These are phyloP conservation scores for Symphodus melops DNA, from an alignment of 2,113 vertebrate genomes.

Conservation along the genomic window DNA sequence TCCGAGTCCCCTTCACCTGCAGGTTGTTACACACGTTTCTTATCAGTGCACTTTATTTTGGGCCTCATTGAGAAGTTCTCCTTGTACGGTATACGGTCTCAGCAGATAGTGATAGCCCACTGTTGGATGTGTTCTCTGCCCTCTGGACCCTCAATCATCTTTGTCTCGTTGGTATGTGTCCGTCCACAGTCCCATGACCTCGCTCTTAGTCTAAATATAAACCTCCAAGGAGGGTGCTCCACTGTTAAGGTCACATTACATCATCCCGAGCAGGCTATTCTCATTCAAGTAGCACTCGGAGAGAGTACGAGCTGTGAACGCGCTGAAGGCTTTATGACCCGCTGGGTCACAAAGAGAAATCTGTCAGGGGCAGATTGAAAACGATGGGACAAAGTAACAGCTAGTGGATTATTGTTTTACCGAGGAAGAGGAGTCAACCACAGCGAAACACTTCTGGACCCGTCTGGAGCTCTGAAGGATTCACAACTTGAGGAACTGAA, in stretches of 20 bases:
- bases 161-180: conserved; percentile 68
- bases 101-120: conserved; percentile 26
- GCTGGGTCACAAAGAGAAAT: background rate
- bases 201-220: conserved; percentile 69
- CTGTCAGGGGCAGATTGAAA: background rate
- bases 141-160: conserved; percentile 57
- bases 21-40: no score
- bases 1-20: no score
- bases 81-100: conserved; percentile 40
- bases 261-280: conserved; percentile 47
- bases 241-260: conserved; percentile 65
- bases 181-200: conserved; percentile 57
- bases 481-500: background rate
- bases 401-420: background rate
- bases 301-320: background rate
- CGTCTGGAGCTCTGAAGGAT: background rate
- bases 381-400: conserved; percentile 10
- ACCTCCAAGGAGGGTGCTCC: conserved; percentile 17
- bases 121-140: conserved; percentile 23
- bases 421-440: background rate
- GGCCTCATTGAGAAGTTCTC: conserved; percentile 2
- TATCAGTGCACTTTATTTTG: background rate
- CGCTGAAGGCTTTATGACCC: conserved; percentile 31
- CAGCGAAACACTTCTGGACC: background rate
- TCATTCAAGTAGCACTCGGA: conserved; percentile 8